Percentiles rank a stretch among this genome's conserved stretches.
Conservation (phyloP, 2,888 invertebrate genomes). For the Caenorhabditis afra region DNA sequence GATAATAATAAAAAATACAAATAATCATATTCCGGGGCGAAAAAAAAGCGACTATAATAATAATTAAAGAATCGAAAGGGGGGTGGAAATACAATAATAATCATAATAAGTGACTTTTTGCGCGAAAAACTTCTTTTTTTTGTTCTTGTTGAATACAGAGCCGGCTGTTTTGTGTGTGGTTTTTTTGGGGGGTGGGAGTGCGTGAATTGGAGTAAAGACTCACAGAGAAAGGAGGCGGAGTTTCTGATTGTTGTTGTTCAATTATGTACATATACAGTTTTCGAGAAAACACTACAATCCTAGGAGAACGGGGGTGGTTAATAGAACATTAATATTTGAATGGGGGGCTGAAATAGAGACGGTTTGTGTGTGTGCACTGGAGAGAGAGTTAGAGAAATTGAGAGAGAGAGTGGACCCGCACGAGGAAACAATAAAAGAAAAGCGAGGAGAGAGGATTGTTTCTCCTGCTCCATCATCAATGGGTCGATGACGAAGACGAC, state of each 20-base stretch:
- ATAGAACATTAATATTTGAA: slow-evolving; percentile 11
- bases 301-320: slow-evolving; percentile 10
- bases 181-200: too few species aligned
- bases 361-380: not conserved
- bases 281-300: slow-evolving; percentile 10
- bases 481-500: not conserved
- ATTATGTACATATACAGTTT: slow-evolving; percentile 50
- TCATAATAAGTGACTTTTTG: slow-evolving; percentile 27
- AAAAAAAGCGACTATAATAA: too few species aligned
- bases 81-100: too few species aligned
- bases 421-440: not conserved
- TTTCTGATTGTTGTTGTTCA: too few species aligned
- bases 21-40: not conserved
- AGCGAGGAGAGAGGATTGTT: slow-evolving; percentile 8
- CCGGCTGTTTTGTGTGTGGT: slow-evolving; percentile 43
- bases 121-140: slow-evolving; percentile 3
- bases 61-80: not conserved
- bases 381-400: not conserved
- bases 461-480: too few species aligned
- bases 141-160: slow-evolving; percentile 44
- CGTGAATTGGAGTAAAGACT: not conserved
- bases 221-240: slow-evolving; percentile 10
- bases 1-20: not conserved
- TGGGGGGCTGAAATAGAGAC: too few species aligned
- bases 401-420: slow-evolving; percentile 6